Conservation (phyloP, 1,140 invertebrate species). For the Cotesia glomerata region DNA sequence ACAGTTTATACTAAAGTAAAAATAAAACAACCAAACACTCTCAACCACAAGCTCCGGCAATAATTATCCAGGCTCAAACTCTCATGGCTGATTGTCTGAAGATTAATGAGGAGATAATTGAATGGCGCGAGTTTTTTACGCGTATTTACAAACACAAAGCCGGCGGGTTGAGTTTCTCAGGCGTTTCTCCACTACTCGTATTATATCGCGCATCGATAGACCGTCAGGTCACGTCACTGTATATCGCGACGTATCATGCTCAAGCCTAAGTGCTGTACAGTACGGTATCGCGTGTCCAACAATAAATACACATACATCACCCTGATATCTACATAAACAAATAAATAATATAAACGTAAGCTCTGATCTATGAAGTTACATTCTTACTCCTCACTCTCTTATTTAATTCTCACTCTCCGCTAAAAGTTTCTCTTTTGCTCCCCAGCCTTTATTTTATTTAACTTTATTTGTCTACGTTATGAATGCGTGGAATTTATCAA, state of each 20-base stretch:
- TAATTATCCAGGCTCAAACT: no score
- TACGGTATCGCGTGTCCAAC: slow-evolving; percentile 28
- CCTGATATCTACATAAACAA: no score
- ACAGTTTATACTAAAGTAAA: no score
- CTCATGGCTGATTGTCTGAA: no score
- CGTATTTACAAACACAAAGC: slow-evolving; percentile 3
- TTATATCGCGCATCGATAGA: background rate
- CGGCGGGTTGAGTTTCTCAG: background rate
- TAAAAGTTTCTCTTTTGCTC: background rate
- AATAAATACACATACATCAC: background rate
- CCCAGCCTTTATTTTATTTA: background rate
- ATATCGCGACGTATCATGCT: slow-evolving; percentile 16
- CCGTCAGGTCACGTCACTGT: slow-evolving; percentile 7
- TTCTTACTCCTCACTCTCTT: background rate
- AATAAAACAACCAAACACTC: background rate
- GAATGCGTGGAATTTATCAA: slow-evolving; percentile 63
- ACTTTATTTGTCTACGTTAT: slow-evolving; percentile 41
- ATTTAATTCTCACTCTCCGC: background rate
- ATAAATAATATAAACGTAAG: no score
- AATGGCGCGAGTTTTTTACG: background rate
- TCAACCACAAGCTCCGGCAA: no score
- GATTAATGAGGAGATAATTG: background rate
- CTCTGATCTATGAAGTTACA: slow-evolving; percentile 15
- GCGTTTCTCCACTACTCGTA: background rate
- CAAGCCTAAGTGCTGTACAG: background rate